A percentile compares a stretch with the other conserved stretches of the same genome.
phyloP scores from a whole-genome alignment of 2,113 vertebrate species.

The Seriola aureovittata region DNA sequence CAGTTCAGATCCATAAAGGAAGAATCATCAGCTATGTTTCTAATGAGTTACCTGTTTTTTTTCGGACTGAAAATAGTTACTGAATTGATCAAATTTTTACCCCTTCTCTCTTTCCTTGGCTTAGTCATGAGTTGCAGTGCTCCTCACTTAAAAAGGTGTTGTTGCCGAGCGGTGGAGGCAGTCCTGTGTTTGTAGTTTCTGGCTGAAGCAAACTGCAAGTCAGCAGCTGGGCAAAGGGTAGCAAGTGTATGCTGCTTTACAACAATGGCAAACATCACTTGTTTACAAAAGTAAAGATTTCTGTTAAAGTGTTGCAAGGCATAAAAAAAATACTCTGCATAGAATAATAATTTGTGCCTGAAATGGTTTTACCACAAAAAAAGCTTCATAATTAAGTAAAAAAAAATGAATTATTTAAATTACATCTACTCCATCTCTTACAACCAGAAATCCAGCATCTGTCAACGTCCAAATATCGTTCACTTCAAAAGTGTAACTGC shows the following conservation, averaged over 20 bases:
- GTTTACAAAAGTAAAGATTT: not conserved
- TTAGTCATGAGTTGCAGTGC: not conserved
- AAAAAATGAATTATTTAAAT: too few relatives aligned
- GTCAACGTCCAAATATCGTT: not conserved
- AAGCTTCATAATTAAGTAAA: not conserved
- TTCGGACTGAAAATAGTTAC: too few relatives aligned
- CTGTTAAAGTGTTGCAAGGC: not conserved
- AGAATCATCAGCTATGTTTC: too few relatives aligned
- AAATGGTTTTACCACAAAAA: too few relatives aligned
- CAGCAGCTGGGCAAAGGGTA: constrained; percentile 57
- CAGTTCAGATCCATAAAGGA: not conserved
- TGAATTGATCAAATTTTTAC: too few relatives aligned
- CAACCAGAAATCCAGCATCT: not conserved
- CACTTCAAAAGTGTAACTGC: not conserved
- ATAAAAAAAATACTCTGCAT: not conserved
- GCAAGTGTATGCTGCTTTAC: constrained; percentile 18
- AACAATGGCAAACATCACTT: constrained; percentile 21
- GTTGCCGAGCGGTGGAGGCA: not conserved
- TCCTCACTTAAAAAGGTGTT: not conserved
- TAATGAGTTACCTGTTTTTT: too few relatives aligned
- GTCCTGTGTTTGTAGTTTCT: constrained; percentile 44
- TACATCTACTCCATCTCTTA: too few relatives aligned
- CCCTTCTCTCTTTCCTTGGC: not conserved
- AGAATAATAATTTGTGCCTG: not conserved
- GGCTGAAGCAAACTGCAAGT: constrained; percentile 60